Evolutionary conservation across 1,140 invertebrate genomes (phyloP).

Genomic region (Euwallacea fornicatus): DNA sequence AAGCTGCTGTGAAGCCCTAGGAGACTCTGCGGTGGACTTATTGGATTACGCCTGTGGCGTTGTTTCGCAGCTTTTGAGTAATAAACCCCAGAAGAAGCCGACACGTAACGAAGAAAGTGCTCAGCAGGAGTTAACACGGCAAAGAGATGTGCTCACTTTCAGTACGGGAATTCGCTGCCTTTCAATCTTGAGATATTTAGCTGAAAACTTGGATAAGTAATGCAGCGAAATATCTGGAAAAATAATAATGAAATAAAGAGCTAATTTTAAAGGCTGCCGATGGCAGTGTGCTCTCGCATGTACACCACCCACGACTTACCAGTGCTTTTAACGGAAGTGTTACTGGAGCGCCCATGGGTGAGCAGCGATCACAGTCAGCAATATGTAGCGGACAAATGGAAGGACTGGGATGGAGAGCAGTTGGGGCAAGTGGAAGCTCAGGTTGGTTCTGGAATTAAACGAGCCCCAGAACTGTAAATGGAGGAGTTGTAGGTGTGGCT

Average conservation of each 20-base stretch:
- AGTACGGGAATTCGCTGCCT: conserved; percentile 72
- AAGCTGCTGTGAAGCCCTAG: conserved; percentile 67
- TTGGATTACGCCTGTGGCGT: conserved; percentile 68
- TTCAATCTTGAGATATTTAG: conserved; percentile 67
- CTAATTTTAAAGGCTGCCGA: conserved; percentile 55
- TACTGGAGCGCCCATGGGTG: conserved; percentile 70
- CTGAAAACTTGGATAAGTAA: conserved; percentile 53
- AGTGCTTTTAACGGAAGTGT: conserved; percentile 68
- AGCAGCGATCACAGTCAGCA: conserved; percentile 55
- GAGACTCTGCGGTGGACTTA: conserved; percentile 70
- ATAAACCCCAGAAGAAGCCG: conserved; percentile 50
- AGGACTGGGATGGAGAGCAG: conserved; percentile 57
- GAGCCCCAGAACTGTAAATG: neutral
- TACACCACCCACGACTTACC: conserved; percentile 72
- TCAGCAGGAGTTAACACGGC: conserved; percentile 63
- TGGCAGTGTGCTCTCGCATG: conserved; percentile 64
- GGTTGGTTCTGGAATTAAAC: conserved; percentile 25
- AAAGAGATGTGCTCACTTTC: conserved; percentile 66
- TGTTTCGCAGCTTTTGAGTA: conserved; percentile 46
- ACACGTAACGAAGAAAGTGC: conserved; percentile 53
- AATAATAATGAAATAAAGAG: neutral
- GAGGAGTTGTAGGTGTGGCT: conserved; percentile 66
- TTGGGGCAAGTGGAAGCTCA: conserved; percentile 66
- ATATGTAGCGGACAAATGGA: conserved; percentile 67
- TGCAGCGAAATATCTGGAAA: neutral